phyloP scores from a whole-genome alignment of 2,797 vertebrate species.

The Eremophila alpestris region DNA sequence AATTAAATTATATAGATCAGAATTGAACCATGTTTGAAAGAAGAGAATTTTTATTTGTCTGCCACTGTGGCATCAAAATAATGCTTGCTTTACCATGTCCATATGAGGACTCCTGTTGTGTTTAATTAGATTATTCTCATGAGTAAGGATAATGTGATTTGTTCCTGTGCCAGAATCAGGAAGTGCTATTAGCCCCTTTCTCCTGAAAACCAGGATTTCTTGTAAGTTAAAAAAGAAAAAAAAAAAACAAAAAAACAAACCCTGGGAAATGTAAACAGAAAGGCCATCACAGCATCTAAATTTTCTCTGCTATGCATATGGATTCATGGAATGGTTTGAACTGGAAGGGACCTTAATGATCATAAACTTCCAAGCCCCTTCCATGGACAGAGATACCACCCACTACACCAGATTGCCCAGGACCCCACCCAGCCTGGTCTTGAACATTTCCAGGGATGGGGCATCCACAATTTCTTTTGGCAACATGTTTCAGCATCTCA shows the following conservation, averaged over 20 bases:
- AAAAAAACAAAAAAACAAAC: neutral
- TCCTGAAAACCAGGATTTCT: neutral
- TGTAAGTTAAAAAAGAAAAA: slow-evolving; percentile 45
- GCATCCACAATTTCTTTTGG: neutral
- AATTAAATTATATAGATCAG: neutral
- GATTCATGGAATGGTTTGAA: neutral
- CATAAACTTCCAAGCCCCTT: neutral
- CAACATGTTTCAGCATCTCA: neutral
- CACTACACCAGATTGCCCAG: neutral
- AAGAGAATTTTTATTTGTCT: neutral
- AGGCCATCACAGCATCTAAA: neutral
- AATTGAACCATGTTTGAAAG: neutral
- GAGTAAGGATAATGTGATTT: slow-evolving; percentile 50
- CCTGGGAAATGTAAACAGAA: slow-evolving; percentile 6
- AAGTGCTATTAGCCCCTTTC: slow-evolving; percentile 23
- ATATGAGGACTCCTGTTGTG: slow-evolving; percentile 36
- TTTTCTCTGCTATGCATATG: neutral
- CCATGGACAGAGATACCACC: neutral
- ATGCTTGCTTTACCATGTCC: slow-evolving; percentile 31
- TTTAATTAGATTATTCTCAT: slow-evolving; percentile 60
- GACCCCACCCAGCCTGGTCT: too few species aligned
- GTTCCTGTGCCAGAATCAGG: slow-evolving; percentile 25
- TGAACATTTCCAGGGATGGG: neutral
- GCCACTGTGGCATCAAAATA: neutral
- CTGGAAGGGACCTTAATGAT: neutral